Evolutionary conservation across 64 coral and sea anemone species (phyloP).

Genomic region (Cladopsammia gracilis): DNA sequence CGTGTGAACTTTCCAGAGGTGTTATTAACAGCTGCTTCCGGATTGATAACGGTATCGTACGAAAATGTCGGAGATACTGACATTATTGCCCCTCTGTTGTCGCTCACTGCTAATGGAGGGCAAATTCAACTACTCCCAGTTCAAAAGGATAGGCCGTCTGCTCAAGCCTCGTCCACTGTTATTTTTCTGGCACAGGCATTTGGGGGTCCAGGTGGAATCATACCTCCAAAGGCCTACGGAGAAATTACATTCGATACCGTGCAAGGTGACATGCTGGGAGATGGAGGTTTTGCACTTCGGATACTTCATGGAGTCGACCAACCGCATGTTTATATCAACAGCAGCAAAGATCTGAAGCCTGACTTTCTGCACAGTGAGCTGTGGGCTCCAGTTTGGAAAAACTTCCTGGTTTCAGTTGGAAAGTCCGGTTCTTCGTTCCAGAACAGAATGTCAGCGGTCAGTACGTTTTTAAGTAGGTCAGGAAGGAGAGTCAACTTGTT

Average conservation of each 20-base stretch:
- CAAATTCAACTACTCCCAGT: conserved; percentile 36
- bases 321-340: conserved; percentile 75
- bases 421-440: conserved; percentile 69
- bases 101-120: conserved; percentile 28
- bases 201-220: conserved; percentile 77
- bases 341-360: conserved; percentile 78
- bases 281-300: background rate
- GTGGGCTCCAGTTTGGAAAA: conserved; percentile 85
- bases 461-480: conserved; percentile 69
- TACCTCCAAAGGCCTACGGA: conserved; percentile 73
- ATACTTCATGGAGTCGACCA: conserved; percentile 22
- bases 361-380: conserved; percentile 27
- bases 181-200: conserved; percentile 70
- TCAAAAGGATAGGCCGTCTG: conserved; percentile 48
- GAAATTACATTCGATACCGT: conserved; percentile 47
- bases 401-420: conserved; percentile 81
- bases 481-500: conserved; percentile 81
- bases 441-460: conserved; percentile 58
- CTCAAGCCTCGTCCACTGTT: conserved; percentile 30
- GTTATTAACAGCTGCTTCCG: conserved; percentile 34
- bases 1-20: conserved; percentile 46
- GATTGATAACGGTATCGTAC: conserved; percentile 69
- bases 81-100: conserved; percentile 49
- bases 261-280: background rate
- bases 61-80: conserved; percentile 88